phyloP scores from a whole-genome alignment of 2,797 vertebrate genomes.

The Pseudomugil gertrudae region DNA sequence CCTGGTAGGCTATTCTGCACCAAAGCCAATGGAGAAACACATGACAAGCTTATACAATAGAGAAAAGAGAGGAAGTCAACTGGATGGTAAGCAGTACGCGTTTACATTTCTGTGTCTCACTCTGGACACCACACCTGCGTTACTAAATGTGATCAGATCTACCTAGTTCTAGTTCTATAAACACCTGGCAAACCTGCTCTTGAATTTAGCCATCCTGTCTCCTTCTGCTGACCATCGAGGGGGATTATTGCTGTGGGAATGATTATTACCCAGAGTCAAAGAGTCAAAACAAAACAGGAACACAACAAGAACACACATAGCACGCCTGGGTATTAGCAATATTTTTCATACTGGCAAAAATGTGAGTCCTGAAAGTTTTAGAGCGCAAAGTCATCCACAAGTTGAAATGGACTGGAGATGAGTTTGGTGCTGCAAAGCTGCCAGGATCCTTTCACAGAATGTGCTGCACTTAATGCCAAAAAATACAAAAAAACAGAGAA shows the following conservation, averaged over 20 bases:
- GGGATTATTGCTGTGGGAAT: conserved; percentile 82
- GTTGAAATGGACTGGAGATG: conserved; percentile 51
- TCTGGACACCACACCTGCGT: conserved; percentile 65
- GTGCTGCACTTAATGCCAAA: conserved; percentile 69
- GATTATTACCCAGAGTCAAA: conserved; percentile 82
- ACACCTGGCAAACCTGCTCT: conserved; percentile 74
- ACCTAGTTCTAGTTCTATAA: conserved; percentile 74
- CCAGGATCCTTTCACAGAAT: conserved; percentile 67
- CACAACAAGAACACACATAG: conserved; percentile 78
- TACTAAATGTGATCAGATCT: conserved; percentile 67
- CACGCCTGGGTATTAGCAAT: conserved; percentile 80
- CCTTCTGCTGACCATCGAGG: conserved; percentile 73
- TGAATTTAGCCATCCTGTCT: conserved; percentile 67
- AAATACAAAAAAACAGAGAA: conserved; percentile 76
- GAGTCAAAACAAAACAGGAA: conserved; percentile 77
- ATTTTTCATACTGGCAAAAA: conserved; percentile 68
- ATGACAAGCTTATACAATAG: conserved; percentile 96
- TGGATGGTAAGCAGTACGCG: conserved; percentile 79
- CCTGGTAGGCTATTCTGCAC: conserved; percentile 99
- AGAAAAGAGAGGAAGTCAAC: conserved; percentile 83
- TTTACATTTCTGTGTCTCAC: conserved; percentile 74
- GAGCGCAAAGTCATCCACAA: conserved; percentile 59
- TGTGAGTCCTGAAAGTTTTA: conserved; percentile 71
- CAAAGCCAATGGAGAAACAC: conserved; percentile 99
- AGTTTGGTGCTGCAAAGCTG: conserved; percentile 71